Percentiles rank a stretch among this genome's conserved stretches.
These are phyloP conservation scores for Ceriagrion tenellum DNA, from an alignment of 2,888 invertebrate species.

Conservation along the genomic window DNA sequence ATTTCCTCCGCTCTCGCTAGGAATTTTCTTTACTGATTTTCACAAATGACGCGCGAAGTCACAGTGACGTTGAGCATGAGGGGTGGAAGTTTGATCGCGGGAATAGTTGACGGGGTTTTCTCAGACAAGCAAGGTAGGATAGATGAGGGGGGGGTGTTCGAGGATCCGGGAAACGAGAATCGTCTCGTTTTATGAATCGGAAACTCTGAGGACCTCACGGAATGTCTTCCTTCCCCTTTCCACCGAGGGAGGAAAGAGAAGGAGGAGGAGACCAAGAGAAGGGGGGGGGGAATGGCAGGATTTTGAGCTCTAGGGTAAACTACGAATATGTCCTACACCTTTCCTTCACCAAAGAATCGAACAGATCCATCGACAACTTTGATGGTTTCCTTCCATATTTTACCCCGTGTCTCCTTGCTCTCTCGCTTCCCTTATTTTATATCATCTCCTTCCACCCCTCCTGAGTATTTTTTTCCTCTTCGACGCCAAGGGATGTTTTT, in stretches of 20 bases:
- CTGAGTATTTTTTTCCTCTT: not conserved
- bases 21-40: not conserved
- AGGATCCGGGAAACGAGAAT: conserved; percentile 28
- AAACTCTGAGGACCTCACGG: not conserved
- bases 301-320: not conserved
- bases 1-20: not conserved
- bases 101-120: not conserved
- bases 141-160: not conserved
- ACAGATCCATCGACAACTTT: not conserved
- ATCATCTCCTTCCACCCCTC: not conserved
- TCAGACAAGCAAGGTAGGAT: not conserved
- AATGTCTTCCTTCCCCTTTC: not conserved
- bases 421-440: not conserved
- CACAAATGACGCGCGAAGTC: not conserved
- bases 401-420: not conserved
- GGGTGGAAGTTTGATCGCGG: not conserved
- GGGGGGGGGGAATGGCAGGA: not conserved
- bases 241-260: not conserved
- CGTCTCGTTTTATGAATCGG: conserved; percentile 40
- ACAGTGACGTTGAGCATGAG: not conserved
- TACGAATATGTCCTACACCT: not conserved
- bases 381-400: not conserved
- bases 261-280: too few relatives aligned
- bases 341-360: not conserved
- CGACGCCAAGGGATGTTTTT: not conserved